Conservation (phyloP, 2,113 vertebrate genomes). For the Regulus satrapa region DNA sequence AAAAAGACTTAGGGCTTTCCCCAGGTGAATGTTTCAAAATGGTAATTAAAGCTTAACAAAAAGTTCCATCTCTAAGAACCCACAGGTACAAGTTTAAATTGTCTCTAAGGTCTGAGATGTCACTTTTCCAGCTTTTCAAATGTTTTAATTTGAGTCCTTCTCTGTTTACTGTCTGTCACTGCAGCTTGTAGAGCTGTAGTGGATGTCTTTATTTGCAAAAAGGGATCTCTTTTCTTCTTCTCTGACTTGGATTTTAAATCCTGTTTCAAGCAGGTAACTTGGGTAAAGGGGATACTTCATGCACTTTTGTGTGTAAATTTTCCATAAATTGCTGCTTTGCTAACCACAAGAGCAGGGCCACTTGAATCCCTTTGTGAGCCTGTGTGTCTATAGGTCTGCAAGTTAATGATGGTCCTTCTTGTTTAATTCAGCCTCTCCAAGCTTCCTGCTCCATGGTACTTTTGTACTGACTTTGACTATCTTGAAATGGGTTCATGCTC, state of each 20-base stretch:
- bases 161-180: neutral
- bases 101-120: neutral
- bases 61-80: neutral
- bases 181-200: neutral
- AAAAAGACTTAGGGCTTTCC: neutral
- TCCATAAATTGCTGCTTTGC: neutral
- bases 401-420: neutral
- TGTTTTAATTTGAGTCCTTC: neutral
- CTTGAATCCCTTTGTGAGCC: neutral
- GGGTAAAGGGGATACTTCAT: neutral
- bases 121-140: neutral
- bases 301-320: neutral
- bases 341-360: neutral
- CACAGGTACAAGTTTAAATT: neutral
- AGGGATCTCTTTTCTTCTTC: neutral
- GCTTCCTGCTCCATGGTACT: neutral
- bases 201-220: neutral
- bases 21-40: neutral
- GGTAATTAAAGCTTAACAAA: neutral
- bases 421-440: neutral
- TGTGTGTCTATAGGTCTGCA: rapidly evolving
- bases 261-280: neutral
- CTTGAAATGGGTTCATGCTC: neutral
- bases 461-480: neutral
- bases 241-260: neutral